Conservation (phyloP, 2,888 invertebrate species). For the Dicroscelio sp. region DNA sequence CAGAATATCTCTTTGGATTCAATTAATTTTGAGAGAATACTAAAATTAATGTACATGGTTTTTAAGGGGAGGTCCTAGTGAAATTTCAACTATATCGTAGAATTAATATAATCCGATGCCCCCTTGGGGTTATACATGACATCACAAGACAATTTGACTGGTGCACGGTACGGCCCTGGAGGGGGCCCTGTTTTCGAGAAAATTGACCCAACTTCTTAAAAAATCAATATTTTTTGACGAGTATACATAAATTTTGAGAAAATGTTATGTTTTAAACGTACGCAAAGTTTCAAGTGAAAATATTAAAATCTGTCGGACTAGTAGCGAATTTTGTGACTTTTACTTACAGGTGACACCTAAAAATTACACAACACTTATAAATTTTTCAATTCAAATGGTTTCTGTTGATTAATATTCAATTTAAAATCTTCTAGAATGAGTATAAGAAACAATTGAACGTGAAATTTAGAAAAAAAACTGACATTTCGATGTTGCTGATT, state of each 20-base stretch:
- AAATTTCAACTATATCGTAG: too few relatives aligned
- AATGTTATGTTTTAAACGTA: neutral
- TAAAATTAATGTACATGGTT: too few relatives aligned
- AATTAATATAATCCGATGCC: too few relatives aligned
- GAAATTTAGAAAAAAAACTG: neutral
- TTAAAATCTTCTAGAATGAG: conserved; percentile 1
- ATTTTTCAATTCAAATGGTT: neutral
- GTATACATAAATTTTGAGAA: neutral
- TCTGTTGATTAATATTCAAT: neutral
- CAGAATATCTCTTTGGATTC: too few relatives aligned
- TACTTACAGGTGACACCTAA: conserved; percentile 1
- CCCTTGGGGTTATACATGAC: too few relatives aligned
- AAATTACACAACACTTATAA: neutral
- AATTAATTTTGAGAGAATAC: too few relatives aligned
- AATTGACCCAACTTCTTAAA: neutral
- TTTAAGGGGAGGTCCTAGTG: too few relatives aligned
- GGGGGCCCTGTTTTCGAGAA: too few relatives aligned
- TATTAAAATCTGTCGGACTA: neutral
- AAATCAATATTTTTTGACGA: conserved; percentile 5
- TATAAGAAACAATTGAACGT: conserved; percentile 15
- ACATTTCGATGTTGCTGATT: neutral
- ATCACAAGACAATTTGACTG: too few relatives aligned
- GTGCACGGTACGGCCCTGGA: too few relatives aligned
- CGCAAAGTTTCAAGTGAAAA: too few relatives aligned
- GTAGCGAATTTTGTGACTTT: conserved; percentile 13